Conservation (phyloP, 2,113 vertebrate species). For the Passerina amoena region DNA sequence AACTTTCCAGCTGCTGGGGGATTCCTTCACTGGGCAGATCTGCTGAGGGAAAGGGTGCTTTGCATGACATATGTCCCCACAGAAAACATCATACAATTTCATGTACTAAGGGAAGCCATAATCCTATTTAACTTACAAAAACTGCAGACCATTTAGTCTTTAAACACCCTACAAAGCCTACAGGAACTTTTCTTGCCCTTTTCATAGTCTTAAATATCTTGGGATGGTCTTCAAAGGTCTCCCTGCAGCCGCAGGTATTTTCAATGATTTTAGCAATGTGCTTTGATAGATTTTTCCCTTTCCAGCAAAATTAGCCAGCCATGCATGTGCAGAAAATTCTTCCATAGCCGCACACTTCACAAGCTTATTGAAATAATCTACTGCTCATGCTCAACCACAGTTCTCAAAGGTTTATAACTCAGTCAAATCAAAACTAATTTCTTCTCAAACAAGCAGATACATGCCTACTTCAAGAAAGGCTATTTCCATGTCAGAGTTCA, state of each 20-base stretch:
- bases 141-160: not conserved
- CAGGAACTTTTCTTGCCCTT: not conserved
- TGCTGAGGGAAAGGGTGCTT: not conserved
- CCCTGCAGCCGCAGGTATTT: not conserved
- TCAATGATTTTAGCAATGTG: conserved; percentile 16
- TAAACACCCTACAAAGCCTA: not conserved
- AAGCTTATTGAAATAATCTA: conserved; percentile 17
- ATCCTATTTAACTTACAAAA: not conserved
- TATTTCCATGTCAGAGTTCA: conserved; percentile 38
- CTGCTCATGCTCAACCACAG: conserved; percentile 21
- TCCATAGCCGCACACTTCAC: conserved; percentile 37
- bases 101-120: not conserved
- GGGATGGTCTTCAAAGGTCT: not conserved
- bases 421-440: conserved; percentile 59
- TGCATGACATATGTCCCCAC: not conserved
- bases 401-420: conserved; percentile 42
- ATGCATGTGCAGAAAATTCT: conserved; percentile 44
- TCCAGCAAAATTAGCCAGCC: conserved; percentile 34
- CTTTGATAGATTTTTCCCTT: conserved; percentile 46
- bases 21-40: not conserved
- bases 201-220: not conserved
- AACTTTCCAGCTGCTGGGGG: not conserved
- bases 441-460: conserved; percentile 38
- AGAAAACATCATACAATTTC: not conserved
- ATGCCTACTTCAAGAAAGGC: conserved; percentile 28